Base-by-base conservation (phyloP, 2,113 vertebrate genomes). In the Lanius ludovicianus region DNA sequence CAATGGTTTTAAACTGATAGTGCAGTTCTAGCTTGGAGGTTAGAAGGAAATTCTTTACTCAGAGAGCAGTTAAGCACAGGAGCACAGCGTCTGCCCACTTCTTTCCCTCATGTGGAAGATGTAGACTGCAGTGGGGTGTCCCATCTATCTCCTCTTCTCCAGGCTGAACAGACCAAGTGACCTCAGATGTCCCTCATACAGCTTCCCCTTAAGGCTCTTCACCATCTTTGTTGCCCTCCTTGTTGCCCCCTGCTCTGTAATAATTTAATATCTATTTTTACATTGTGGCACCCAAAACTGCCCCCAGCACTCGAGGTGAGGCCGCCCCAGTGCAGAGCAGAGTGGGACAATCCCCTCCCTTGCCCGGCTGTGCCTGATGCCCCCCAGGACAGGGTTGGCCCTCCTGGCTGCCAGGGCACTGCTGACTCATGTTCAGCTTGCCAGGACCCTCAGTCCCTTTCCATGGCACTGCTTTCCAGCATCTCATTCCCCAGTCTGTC, bases 251-350 rank as follows among this genome's bases (percentile, higher is more conserved):
- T 37, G 4, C 8, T 59, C 25, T 41, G 7, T 35, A 50, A 56
- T 1, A 50, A 6, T 49, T 67, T 11, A 5, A 30, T 42, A 1
- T 42, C 15, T n/a, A 46, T 74, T 73, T 19, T 67, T 5, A 67
- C 2, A 11, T 6, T 57, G 8, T 24, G 4, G 1, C 1, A 0
- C 42, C 50, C 30, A 65, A 6, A 74, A 0, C 23, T 1, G 28
- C 10, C 14, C 33, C 19, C 23, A 41, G 35, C 13, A 13, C n/a
- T 9, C 0, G 4, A 41, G 28, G 5, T 39, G 68, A 63, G 49
- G 41, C 59, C 0, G 3, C 28, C n/a, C 41, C 59, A 64, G 69
- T 4, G 11, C 50, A 84, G 59, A 65, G 41, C 59, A 65, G 28
- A 41, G 59, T 7, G 3, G 50, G 19, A 75, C 50, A 75, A 56